These are phyloP conservation scores for Corythoichthys intestinalis DNA, from an alignment of 2,113 vertebrate species.

Conservation along the genomic window DNA sequence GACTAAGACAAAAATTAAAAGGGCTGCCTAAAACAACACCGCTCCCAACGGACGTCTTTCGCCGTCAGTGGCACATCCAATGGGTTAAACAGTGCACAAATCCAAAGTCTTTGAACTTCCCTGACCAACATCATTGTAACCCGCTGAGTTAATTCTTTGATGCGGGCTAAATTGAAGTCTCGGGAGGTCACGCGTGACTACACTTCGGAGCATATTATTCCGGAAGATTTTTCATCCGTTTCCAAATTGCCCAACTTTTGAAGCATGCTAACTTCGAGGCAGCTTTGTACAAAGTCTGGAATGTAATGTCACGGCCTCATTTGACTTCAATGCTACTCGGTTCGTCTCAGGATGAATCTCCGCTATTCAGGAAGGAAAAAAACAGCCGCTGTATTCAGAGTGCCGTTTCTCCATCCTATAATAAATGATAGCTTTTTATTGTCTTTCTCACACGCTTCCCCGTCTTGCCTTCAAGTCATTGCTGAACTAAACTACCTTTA, in stretches of 20 bases:
- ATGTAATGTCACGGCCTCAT: slow-evolving; percentile 2
- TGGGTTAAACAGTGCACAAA: too few relatives aligned
- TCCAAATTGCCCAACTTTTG: background rate
- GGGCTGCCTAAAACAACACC: too few relatives aligned
- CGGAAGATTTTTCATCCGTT: background rate
- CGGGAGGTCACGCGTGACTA: background rate
- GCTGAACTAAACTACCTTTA: slow-evolving; percentile 29
- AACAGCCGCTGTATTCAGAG: slow-evolving; percentile 1
- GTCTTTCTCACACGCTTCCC: slow-evolving; percentile 17
- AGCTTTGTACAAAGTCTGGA: background rate
- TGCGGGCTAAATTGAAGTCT: background rate
- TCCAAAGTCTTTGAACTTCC: background rate
- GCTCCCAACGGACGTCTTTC: too few relatives aligned
- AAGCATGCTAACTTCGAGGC: background rate
- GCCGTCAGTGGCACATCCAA: too few relatives aligned
- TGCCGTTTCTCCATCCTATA: background rate
- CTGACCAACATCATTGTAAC: background rate
- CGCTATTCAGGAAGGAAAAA: background rate
- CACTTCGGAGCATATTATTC: slow-evolving; percentile 4
- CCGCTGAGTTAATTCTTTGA: background rate
- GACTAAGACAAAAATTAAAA: too few relatives aligned
- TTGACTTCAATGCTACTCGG: slow-evolving; percentile 3
- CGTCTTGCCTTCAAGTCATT: slow-evolving; percentile 16
- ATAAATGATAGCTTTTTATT: background rate
- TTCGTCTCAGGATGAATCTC: background rate